These are phyloP conservation scores for Hesperophylax magnus DNA, from an alignment of 1,140 invertebrate species.

Conservation along the genomic window DNA sequence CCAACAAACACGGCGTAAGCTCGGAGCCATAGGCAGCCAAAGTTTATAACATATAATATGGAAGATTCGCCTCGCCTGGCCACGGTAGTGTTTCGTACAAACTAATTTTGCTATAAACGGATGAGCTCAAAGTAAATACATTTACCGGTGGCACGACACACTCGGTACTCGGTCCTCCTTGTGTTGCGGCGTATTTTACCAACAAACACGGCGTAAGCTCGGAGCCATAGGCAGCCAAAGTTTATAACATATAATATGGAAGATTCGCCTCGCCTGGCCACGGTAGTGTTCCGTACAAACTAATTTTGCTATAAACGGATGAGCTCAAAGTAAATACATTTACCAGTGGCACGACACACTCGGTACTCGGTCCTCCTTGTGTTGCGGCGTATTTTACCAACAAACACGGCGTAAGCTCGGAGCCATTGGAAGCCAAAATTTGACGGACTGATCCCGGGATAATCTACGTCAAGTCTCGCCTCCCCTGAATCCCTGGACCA, in stretches of 20 bases:
- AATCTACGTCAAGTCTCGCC: slow-evolving; percentile 30
- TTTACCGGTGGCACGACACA: slow-evolving; percentile 12
- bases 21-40: too few species aligned
- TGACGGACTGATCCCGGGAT: slow-evolving; percentile 50
- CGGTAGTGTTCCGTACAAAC: slow-evolving; percentile 14
- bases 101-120: slow-evolving; percentile 26
- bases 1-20: too few species aligned
- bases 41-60: too few species aligned
- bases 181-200: slow-evolving; percentile 24
- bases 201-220: slow-evolving; percentile 23
- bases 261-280: background rate
- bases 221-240: slow-evolving; percentile 34
- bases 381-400: slow-evolving; percentile 24
- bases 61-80: background rate
- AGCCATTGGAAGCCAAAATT: slow-evolving; percentile 38
- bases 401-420: slow-evolving; percentile 23
- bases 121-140: slow-evolving; percentile 40
- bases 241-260: slow-evolving; percentile 33
- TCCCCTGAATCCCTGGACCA: background rate
- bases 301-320: slow-evolving; percentile 23
- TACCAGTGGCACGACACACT: background rate
- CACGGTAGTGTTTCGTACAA: slow-evolving; percentile 11
- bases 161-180: background rate
- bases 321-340: slow-evolving; percentile 43
- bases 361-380: background rate